These are phyloP conservation scores for Sarcophaga carnaria DNA, from an alignment of 2,888 invertebrate species.

Conservation along the genomic window DNA sequence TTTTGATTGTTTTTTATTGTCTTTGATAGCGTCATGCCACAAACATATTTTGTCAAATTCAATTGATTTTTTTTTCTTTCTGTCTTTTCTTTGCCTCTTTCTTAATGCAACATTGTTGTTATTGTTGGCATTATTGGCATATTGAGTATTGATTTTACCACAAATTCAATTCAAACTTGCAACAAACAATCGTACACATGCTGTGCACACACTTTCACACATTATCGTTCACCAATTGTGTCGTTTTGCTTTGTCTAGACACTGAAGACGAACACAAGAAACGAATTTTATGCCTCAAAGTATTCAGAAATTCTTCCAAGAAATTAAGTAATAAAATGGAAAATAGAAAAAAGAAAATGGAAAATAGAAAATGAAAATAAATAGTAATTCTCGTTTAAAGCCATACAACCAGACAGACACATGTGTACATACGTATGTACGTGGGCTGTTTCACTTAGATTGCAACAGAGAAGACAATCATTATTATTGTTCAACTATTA, in stretches of 20 bases:
- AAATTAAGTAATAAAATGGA: constrained; percentile 60
- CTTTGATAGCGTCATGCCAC: constrained; percentile 31
- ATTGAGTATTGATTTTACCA: too few species aligned
- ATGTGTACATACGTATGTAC: constrained; percentile 1
- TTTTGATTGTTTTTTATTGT: background rate
- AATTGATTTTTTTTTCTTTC: constrained; percentile 34
- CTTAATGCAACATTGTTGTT: constrained; percentile 11
- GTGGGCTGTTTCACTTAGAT: constrained; percentile 54
- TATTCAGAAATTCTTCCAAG: constrained; percentile 54
- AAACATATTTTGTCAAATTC: constrained; percentile 47
- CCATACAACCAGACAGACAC: background rate
- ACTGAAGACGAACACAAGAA: constrained; percentile 31
- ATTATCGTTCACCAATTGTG: constrained; percentile 31
- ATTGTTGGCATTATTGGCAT: background rate
- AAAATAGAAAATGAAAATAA: constrained; percentile 27
- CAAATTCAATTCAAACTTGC: background rate
- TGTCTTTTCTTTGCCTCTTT: background rate
- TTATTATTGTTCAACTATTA: background rate
- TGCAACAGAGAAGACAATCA: constrained; percentile 30
- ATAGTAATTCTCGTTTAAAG: constrained; percentile 47
- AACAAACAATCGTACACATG: background rate
- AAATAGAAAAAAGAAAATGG: too few species aligned
- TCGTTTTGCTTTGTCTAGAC: constrained; percentile 62
- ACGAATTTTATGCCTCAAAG: constrained; percentile 59
- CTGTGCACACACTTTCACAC: background rate